Evolutionary conservation across 2,888 invertebrate species (phyloP).

Genomic region (Prionchulus punctatus): DNA sequence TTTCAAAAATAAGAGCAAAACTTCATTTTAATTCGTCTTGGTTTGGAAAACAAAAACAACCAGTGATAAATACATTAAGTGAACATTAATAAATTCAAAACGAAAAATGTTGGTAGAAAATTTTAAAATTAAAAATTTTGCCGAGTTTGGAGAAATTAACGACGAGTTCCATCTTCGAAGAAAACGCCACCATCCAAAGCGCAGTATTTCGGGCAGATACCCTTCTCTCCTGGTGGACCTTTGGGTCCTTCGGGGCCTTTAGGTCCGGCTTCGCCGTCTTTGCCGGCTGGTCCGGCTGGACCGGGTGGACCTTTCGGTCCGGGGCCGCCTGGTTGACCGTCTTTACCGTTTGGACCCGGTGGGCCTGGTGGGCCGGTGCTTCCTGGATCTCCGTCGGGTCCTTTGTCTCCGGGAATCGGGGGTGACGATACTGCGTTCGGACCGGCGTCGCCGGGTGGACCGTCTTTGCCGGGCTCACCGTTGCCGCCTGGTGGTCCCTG

Average conservation of each 20-base stretch:
- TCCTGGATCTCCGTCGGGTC: constrained; percentile 11
- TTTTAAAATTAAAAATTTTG: too few species aligned
- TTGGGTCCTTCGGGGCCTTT: constrained; percentile 5
- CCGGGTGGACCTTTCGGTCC: constrained; percentile 9
- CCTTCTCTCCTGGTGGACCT: constrained; percentile 8
- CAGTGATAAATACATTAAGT: too few species aligned
- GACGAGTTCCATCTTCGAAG: too few species aligned
- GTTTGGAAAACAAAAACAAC: too few species aligned
- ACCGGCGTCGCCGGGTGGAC: constrained; percentile 10
- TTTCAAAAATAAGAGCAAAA: too few species aligned
- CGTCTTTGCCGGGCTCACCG: constrained; percentile 9
- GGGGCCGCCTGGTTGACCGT: constrained; percentile 1
- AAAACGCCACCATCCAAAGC: too few species aligned
- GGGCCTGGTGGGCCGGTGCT: constrained; percentile 5
- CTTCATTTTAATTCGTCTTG: too few species aligned
- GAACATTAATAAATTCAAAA: too few species aligned
- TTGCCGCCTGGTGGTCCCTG: constrained; percentile 11
- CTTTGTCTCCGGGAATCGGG: background rate
- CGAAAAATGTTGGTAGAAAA: too few species aligned
- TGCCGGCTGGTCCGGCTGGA: constrained; percentile 7
- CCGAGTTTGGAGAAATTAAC: too few species aligned
- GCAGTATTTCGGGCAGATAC: background rate
- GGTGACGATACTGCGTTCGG: background rate
- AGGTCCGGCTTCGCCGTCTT: constrained; percentile 9
- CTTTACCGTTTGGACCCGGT: constrained; percentile 4